Evolutionary conservation across 2,888 invertebrate species (phyloP).

Genomic region (Bombylius major): DNA sequence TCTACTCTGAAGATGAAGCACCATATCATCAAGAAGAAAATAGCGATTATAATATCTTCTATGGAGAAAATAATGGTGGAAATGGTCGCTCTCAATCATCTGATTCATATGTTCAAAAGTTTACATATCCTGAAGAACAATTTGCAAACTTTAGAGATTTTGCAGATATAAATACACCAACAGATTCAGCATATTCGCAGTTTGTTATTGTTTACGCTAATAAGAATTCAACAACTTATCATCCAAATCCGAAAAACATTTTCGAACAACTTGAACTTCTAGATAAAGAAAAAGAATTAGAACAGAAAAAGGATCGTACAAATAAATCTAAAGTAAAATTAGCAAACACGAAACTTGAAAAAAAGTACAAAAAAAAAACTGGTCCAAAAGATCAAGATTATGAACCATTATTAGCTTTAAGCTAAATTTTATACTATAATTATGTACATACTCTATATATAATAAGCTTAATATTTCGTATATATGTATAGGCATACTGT

Average conservation of each 20-base stretch:
- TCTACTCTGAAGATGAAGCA: conserved; percentile 63
- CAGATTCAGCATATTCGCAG: conserved; percentile 69
- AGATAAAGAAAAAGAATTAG: conserved; percentile 44
- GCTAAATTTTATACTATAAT: conserved; percentile 21
- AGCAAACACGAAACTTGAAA: conserved; percentile 41
- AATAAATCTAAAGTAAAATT: conserved; percentile 53
- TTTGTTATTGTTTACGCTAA: conserved; percentile 74
- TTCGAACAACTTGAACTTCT: conserved; percentile 65
- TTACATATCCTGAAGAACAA: conserved; percentile 66
- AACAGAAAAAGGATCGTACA: conserved; percentile 33
- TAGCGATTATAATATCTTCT: conserved; percentile 45
- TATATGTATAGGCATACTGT: background rate
- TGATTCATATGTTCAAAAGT: conserved; percentile 48
- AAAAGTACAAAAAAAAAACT: conserved; percentile 39
- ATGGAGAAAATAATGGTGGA: conserved; percentile 28
- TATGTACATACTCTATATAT: background rate
- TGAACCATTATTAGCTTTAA: conserved; percentile 35
- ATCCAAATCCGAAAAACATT: conserved; percentile 59
- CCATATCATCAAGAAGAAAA: conserved; percentile 39
- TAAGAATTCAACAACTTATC: conserved; percentile 51
- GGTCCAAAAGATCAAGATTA: conserved; percentile 30
- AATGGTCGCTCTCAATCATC: conserved; percentile 51
- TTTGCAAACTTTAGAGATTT: conserved; percentile 84
- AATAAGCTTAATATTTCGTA: background rate
- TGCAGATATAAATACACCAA: conserved; percentile 76